Evolutionary conservation across 2,113 vertebrate genomes (phyloP).

Genomic region (Cisticola juncidis): DNA sequence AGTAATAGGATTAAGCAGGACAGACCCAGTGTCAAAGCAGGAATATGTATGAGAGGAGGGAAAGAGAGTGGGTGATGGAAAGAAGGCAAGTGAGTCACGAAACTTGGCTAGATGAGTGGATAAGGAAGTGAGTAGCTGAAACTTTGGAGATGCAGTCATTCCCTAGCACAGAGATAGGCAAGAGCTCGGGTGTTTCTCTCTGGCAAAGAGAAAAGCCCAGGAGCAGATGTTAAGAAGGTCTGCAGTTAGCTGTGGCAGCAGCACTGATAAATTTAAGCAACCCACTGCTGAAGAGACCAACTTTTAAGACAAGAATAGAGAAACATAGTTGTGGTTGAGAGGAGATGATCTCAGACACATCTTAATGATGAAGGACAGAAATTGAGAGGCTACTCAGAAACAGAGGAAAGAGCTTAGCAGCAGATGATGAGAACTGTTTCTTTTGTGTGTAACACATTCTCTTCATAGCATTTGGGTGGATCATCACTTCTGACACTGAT

Average conservation of each 20-base stretch:
- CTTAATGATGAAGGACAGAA: not conserved
- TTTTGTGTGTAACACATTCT: not conserved
- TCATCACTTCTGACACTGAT: not conserved
- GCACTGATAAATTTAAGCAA: not conserved
- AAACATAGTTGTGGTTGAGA: not conserved
- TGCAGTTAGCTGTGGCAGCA: not conserved
- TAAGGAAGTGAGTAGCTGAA: slow-evolving; percentile 36
- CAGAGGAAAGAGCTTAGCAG: not conserved
- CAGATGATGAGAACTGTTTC: not conserved
- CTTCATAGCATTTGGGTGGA: not conserved
- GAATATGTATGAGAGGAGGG: slow-evolving; percentile 34
- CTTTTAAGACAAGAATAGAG: not conserved
- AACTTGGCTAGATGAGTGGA: slow-evolving; percentile 35
- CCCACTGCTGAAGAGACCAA: not conserved
- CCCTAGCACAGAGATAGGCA: not conserved
- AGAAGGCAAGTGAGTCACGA: slow-evolving; percentile 47
- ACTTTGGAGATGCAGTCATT: not conserved
- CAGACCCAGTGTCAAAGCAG: slow-evolving; percentile 20
- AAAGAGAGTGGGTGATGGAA: slow-evolving; percentile 51
- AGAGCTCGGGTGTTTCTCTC: slow-evolving; percentile 5
- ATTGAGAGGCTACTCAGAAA: not conserved
- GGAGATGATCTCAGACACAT: not conserved
- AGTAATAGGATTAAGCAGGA: slow-evolving; percentile 40
- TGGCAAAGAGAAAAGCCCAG: slow-evolving; percentile 7
- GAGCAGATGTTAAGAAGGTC: not conserved